phyloP scores from a whole-genome alignment of 1,140 invertebrate genomes.

The Subanguina moxae region DNA sequence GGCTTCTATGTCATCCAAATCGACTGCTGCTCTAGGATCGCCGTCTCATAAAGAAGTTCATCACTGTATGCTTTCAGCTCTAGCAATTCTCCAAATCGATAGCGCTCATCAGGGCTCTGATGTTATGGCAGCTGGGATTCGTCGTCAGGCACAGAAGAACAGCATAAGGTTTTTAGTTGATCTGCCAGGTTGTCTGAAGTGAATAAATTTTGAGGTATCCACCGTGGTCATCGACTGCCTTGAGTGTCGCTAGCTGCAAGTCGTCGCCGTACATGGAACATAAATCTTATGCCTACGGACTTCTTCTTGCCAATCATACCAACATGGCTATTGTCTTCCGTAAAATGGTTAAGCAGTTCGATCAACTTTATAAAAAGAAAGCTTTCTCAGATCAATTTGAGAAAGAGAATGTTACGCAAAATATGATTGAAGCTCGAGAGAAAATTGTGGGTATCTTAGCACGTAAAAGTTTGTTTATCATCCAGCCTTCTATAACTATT shows the following conservation, averaged over 20 bases:
- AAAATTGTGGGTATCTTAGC: background rate
- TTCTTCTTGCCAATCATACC: slow-evolving; percentile 34
- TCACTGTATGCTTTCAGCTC: slow-evolving; percentile 35
- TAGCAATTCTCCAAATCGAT: slow-evolving; percentile 34
- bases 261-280: slow-evolving; percentile 29
- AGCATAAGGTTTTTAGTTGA: background rate
- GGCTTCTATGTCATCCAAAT: background rate
- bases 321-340: slow-evolving; percentile 17
- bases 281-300: slow-evolving; percentile 21
- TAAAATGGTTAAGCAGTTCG: slow-evolving; percentile 18
- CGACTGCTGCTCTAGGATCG: background rate
- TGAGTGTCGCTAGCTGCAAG: slow-evolving; percentile 22
- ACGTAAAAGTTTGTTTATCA: background rate
- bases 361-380: slow-evolving; percentile 20
- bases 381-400: slow-evolving; percentile 20
- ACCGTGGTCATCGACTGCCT: slow-evolving; percentile 18
- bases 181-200: no score
- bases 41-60: slow-evolving; percentile 9
- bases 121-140: background rate
- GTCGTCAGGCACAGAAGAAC: background rate
- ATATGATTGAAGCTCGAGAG: background rate
- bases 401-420: background rate
- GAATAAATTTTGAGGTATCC: slow-evolving; percentile 27
- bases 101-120: background rate
- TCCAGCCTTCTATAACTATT: background rate